A percentile compares a stretch with the other conserved stretches of the same genome.
Conservation (phyloP, 2,797 vertebrate species). For the Gobio occitaniae region DNA sequence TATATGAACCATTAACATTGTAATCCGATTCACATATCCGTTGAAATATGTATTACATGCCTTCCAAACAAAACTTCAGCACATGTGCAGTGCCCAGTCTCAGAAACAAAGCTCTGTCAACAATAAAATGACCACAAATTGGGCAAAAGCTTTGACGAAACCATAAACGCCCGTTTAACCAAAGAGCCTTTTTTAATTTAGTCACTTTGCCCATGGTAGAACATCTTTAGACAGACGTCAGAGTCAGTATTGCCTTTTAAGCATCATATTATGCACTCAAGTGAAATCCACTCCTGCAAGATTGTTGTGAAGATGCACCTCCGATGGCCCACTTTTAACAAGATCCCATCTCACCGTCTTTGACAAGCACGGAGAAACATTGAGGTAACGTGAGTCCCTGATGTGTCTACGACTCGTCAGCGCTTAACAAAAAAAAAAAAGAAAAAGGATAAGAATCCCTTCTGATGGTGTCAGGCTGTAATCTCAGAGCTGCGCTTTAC, state of each 20-base stretch:
- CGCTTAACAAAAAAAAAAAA: slow-evolving; percentile 19
- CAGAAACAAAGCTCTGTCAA: background rate
- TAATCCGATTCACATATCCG: background rate
- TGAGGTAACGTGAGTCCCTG: slow-evolving; percentile 37
- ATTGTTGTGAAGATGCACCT: slow-evolving; percentile 48
- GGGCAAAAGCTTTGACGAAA: background rate
- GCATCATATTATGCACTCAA: slow-evolving; percentile 34
- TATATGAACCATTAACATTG: background rate
- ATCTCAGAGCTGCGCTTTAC: slow-evolving; percentile 34
- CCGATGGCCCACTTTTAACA: slow-evolving; percentile 46
- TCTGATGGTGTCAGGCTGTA: slow-evolving; percentile 46
- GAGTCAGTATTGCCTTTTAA: slow-evolving; percentile 23
- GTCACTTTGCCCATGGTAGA: slow-evolving; percentile 22
- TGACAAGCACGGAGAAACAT: slow-evolving; percentile 42
- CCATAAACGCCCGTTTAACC: background rate
- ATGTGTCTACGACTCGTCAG: slow-evolving; percentile 40
- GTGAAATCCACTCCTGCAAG: slow-evolving; percentile 65
- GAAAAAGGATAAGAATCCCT: slow-evolving; percentile 4
- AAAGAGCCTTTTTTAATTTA: slow-evolving; percentile 31
- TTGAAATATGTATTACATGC: background rate
- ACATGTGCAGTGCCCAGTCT: background rate
- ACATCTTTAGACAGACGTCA: slow-evolving; percentile 7
- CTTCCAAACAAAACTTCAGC: background rate
- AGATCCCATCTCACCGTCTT: slow-evolving; percentile 38
- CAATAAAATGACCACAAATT: background rate